phyloP scores from a whole-genome alignment of 53 echinoderm and acorn worm species.

The Apostichopus leukothele region DNA sequence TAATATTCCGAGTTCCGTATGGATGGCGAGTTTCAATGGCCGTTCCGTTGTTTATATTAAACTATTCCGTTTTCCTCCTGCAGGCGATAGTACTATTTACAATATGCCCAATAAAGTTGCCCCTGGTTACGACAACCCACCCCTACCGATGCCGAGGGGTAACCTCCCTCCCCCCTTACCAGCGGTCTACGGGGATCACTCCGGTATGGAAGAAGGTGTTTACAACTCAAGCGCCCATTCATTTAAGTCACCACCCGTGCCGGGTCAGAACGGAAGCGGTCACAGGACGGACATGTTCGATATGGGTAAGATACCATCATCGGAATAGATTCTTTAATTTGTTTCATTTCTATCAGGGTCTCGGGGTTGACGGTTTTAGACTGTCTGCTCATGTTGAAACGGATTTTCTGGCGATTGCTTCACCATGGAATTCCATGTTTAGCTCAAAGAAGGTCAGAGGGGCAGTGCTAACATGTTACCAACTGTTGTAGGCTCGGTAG shows the following conservation, averaged over 20 bases:
- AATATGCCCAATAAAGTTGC: conserved; percentile 65
- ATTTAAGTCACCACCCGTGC: conserved; percentile 29
- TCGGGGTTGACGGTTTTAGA: too few species aligned
- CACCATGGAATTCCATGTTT: too few species aligned
- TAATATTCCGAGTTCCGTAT: too few species aligned
- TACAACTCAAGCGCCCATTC: conserved; percentile 40
- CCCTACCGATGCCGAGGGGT: conserved; percentile 36
- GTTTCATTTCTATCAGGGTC: too few species aligned
- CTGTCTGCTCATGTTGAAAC: too few species aligned
- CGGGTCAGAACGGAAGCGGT: conserved; percentile 50
- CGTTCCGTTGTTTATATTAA: too few species aligned
- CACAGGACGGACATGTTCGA: conserved; percentile 81
- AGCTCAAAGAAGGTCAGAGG: too few species aligned
- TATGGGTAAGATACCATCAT: conserved; percentile 74
- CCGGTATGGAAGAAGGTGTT: conserved; percentile 36
- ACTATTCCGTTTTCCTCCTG: background rate
- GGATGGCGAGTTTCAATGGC: too few species aligned
- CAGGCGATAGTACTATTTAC: conserved; percentile 67
- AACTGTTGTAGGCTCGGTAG: too few species aligned
- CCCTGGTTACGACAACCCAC: conserved; percentile 79
- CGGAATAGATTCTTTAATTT: too few species aligned
- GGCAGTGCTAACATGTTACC: too few species aligned
- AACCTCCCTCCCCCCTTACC: conserved; percentile 38
- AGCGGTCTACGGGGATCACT: background rate
- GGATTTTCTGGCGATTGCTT: too few species aligned